Evolutionary conservation across 2,113 vertebrate species (phyloP).

Genomic region (Rhagologus leucostigma): DNA sequence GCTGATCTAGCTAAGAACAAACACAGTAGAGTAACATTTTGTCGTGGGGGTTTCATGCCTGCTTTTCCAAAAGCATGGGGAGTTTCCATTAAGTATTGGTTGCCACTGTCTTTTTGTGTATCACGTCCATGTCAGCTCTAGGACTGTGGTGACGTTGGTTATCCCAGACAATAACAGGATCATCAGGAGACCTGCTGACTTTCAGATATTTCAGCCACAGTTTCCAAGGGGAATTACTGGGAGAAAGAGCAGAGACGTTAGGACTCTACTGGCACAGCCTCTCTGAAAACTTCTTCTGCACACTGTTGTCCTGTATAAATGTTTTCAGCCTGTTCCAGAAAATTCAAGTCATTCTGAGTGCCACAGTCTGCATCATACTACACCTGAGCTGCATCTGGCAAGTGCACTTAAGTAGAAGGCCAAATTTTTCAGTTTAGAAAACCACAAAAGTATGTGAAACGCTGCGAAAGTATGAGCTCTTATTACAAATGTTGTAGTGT

Average conservation of each 20-base stretch:
- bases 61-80: neutral
- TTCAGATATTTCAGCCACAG: neutral
- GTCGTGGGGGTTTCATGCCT: accelerated
- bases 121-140: accelerated
- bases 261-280: neutral
- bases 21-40: neutral
- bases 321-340: neutral
- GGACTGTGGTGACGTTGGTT: accelerated
- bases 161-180: neutral
- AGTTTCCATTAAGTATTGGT: neutral
- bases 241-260: neutral
- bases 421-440: neutral
- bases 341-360: neutral
- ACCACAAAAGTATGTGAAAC: neutral
- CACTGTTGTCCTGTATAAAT: neutral
- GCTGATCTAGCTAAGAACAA: neutral
- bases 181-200: neutral
- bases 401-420: neutral
- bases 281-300: neutral
- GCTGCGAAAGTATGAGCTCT: neutral
- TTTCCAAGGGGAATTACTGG: neutral
- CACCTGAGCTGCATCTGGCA: neutral
- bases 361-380: neutral
- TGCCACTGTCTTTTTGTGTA: neutral
- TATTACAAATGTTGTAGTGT: neutral